Conservation (phyloP, 2,888 invertebrate genomes). For the Erebia epiphron region DNA sequence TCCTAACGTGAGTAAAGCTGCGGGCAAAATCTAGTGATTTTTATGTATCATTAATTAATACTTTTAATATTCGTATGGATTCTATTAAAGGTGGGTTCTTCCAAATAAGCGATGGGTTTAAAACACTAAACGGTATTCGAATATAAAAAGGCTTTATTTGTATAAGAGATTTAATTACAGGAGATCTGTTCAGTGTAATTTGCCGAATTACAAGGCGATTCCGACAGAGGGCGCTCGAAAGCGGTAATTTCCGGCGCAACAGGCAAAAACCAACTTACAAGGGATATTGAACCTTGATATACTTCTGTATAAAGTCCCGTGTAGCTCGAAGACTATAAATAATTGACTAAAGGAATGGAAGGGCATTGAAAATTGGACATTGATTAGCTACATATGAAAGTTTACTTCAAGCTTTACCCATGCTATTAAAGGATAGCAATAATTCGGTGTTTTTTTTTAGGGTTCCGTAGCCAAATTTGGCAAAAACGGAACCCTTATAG, state of each 20-base stretch:
- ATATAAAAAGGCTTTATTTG: conserved; percentile 22
- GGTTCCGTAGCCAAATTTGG: too few species aligned
- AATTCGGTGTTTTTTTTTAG: too few species aligned
- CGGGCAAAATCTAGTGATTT: too few species aligned
- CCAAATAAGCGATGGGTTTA: too few species aligned
- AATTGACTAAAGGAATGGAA: background rate
- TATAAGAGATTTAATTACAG: conserved; percentile 72
- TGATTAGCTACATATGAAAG: background rate
- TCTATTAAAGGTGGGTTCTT: too few species aligned
- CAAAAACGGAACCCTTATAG: too few species aligned
- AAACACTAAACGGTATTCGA: background rate
- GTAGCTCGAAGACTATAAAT: conserved; percentile 4
- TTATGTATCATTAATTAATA: too few species aligned
- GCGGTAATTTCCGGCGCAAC: conserved; percentile 77
- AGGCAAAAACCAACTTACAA: conserved; percentile 51
- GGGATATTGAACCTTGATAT: conserved; percentile 26
- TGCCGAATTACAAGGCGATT: conserved; percentile 76
- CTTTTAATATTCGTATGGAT: too few species aligned
- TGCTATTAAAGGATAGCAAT: too few species aligned
- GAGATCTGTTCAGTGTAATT: conserved; percentile 67
- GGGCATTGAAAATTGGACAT: conserved; percentile 3
- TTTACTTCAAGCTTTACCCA: background rate
- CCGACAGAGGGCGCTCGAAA: conserved; percentile 69
- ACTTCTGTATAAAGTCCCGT: conserved; percentile 9
- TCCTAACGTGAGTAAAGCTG: too few species aligned